Evolutionary conservation across 37 sponge, comb jelly and placozoan genomes (phyloP).

Genomic region (Spongilla lacustris): DNA sequence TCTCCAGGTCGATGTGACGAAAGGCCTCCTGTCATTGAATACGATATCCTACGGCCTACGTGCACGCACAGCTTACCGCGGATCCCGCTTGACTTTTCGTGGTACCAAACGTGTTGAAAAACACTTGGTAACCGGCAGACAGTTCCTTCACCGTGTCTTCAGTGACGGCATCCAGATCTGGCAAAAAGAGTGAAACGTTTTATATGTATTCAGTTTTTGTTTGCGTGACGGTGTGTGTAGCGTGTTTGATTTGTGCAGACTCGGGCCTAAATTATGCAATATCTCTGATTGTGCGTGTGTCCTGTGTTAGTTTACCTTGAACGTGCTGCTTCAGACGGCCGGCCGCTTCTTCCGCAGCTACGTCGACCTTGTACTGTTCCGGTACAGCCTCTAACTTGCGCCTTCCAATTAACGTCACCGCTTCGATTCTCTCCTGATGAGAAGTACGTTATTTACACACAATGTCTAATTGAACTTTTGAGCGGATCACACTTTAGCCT

Average conservation of each 20-base stretch:
- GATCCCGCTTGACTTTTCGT: slow-evolving; percentile 79
- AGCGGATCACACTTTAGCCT: slow-evolving; percentile 37
- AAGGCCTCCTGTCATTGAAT: slow-evolving; percentile 50
- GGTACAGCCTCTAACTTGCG: slow-evolving; percentile 40
- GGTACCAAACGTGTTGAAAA: slow-evolving; percentile 82
- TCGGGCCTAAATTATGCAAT: neutral
- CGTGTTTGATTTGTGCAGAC: neutral
- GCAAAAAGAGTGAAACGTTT: too few relatives aligned
- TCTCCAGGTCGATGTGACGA: slow-evolving; percentile 75
- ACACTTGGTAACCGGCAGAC: slow-evolving; percentile 69
- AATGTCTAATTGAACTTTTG: neutral
- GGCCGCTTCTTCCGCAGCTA: slow-evolving; percentile 35
- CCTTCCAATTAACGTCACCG: slow-evolving; percentile 64
- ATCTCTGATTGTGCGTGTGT: neutral
- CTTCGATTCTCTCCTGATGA: slow-evolving; percentile 40
- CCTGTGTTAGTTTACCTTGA: slow-evolving; percentile 45
- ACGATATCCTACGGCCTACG: neutral
- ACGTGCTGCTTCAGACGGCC: slow-evolving; percentile 75
- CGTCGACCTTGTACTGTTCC: slow-evolving; percentile 50
- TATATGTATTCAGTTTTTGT: too few relatives aligned
- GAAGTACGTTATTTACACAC: neutral
- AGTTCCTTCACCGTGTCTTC: slow-evolving; percentile 66
- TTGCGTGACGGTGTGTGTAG: too few relatives aligned
- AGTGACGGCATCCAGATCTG: slow-evolving; percentile 74
- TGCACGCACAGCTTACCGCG: too few relatives aligned